Base-by-base conservation (phyloP, 1,140 invertebrate genomes). In the Cecropterus lyciades region DNA sequence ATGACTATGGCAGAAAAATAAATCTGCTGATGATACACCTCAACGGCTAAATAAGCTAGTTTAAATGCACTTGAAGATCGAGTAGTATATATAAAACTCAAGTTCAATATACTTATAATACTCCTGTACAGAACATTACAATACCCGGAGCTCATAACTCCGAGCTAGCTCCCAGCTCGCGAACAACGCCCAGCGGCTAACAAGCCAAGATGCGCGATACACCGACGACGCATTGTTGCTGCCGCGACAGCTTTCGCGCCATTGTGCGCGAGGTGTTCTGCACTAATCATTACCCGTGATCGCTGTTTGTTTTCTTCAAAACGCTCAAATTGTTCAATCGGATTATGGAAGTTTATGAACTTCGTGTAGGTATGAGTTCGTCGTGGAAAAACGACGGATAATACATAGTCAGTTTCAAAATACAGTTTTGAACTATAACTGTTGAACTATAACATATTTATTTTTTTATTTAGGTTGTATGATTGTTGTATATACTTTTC, bases 171-270 rank as follows among this genome's bases (percentile, higher is more conserved):
- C 17, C 40, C 53, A 57, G 53, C 53, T 11, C 16, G n/a, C 9
- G 14, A 27, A 59, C 14, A 33, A 56, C 53, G 55, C 55, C 56
- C 56, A 59, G 56, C 56, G 43, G 56, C 56, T 60, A 60, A 60
- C 56, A 43, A 60, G 56, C 40, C 55, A 27, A 33, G 59, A 62
- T 62, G 15, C 16, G 46, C 59, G 59, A 62, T 62, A 62, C 59
- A 42, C 59, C 43, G 46, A 40, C 16, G 33, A 33, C 46, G 46
- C 45, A 63, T 63, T 63, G 60, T 63, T 51, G 57, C 57, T 48
- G 59, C 59, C 48, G 60, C 48, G 60, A 63, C 60, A 63, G 60
- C 60, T 63, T 63, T 63, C 60, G 48, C 60, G 20, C 60, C 60
- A 63, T 63, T 63, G 60, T 63, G 33, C 57, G 6, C 33, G 48